phyloP scores from a whole-genome alignment of 35 echinoderm and acorn worm species.

The Patiria miniata region DNA sequence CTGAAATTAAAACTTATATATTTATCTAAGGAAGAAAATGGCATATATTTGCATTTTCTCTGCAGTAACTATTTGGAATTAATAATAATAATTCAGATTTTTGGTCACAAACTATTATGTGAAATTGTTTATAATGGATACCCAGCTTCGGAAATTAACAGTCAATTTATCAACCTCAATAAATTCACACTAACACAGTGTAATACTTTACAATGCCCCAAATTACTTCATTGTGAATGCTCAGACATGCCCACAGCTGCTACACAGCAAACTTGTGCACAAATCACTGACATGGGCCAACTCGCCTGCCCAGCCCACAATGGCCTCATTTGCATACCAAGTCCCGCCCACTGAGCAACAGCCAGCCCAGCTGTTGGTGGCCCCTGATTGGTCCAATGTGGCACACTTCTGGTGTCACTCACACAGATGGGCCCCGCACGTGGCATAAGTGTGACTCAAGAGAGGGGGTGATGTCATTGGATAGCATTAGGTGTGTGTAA shows the following conservation, averaged over 20 bases:
- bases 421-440: slow-evolving; percentile 2
- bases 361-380: background rate
- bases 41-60: too few species aligned
- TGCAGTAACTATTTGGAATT: too few species aligned
- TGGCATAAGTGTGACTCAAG: slow-evolving; percentile 24
- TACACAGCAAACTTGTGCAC: background rate
- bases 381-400: slow-evolving; percentile 12
- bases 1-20: too few species aligned
- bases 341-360: background rate
- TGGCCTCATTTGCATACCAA: slow-evolving; percentile 6
- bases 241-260: background rate
- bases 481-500: background rate
- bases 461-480: slow-evolving; percentile 13
- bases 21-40: too few species aligned
- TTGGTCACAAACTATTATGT: too few species aligned
- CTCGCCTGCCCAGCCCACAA: background rate
- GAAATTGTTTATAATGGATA: too few species aligned
- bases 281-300: background rate
- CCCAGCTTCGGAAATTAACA: too few species aligned
- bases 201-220: too few species aligned
- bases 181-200: too few species aligned
- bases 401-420: slow-evolving; percentile 19
- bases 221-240: background rate
- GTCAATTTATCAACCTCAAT: too few species aligned
- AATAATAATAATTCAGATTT: too few species aligned